These are phyloP conservation scores for Rapana venosa DNA, from an alignment of 2,888 invertebrate genomes.

Conservation along the genomic window DNA sequence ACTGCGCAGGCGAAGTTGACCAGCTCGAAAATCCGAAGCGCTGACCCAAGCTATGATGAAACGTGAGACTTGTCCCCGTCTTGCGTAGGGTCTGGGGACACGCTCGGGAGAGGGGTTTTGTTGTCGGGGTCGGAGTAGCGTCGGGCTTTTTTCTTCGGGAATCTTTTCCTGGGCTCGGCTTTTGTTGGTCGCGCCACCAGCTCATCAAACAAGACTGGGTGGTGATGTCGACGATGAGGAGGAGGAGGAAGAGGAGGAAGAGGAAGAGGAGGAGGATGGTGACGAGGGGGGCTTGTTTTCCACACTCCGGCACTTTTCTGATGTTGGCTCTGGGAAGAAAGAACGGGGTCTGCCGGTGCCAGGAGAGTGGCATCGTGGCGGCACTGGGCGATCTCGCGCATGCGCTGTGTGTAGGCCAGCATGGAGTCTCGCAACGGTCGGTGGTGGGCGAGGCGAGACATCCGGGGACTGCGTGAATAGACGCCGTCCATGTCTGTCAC, in stretches of 20 bases:
- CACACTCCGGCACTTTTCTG: not conserved
- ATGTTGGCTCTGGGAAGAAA: not conserved
- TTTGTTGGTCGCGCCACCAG: not conserved
- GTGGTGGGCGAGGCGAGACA: constrained; percentile 9
- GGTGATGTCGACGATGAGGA: constrained; percentile 33
- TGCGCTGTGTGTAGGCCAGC: constrained; percentile 47
- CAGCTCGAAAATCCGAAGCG: constrained; percentile 67
- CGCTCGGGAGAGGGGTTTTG: not conserved
- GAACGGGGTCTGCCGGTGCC: not conserved
- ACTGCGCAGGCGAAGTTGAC: constrained; percentile 60
- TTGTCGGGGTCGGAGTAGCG: not conserved
- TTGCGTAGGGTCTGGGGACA: not conserved
- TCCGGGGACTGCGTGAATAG: not conserved
- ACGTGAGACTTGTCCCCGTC: constrained; percentile 39
- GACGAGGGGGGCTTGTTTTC: not conserved
- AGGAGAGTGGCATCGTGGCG: not conserved
- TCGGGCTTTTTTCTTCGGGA: not conserved
- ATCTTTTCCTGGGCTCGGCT: not conserved
- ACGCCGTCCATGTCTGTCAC: not conserved
- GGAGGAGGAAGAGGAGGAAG: not conserved
- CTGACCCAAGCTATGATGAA: constrained; percentile 66
- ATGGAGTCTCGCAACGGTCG: constrained; percentile 37
- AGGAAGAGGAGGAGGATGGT: no score
- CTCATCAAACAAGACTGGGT: constrained; percentile 64
- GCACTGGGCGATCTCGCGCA: constrained; percentile 42